Conservation (phyloP, 37 sponge, comb jelly and placozoan species). For the Theonella swinhoei region DNA sequence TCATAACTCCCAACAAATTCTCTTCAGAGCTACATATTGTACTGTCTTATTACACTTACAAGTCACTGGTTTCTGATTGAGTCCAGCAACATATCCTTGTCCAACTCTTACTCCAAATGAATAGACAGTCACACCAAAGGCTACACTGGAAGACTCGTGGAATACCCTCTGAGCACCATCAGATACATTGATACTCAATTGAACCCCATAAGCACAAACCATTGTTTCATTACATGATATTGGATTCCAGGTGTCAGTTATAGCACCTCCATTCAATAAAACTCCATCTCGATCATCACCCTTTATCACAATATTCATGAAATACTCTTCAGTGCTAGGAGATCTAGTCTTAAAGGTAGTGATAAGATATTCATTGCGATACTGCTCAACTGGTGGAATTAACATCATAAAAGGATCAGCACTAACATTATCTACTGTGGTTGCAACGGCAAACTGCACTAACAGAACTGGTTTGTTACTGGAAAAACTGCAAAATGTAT, state of each 20-base stretch:
- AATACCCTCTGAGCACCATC: constrained; percentile 3
- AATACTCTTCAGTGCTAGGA: neutral
- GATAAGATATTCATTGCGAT: constrained; percentile 24
- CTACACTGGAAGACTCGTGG: constrained; percentile 8
- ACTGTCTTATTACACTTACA: neutral
- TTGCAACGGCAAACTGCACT: constrained; percentile 38
- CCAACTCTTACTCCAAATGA: constrained; percentile 14
- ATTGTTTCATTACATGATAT: constrained; percentile 5
- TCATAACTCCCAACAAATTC: too few species aligned
- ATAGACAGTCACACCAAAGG: constrained; percentile 28
- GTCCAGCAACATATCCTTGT: constrained; percentile 51
- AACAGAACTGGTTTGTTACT: constrained; percentile 40
- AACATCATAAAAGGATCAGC: constrained; percentile 56
- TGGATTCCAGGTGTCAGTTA: neutral
- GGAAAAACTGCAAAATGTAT: constrained; percentile 11
- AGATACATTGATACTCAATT: neutral
- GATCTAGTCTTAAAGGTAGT: neutral
- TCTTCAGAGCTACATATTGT: too few species aligned
- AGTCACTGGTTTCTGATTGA: constrained; percentile 41
- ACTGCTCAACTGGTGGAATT: constrained; percentile 59
- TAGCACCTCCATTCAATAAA: neutral
- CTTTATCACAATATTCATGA: constrained; percentile 21
- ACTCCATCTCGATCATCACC: neutral
- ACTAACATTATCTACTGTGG: constrained; percentile 32
- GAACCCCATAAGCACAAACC: constrained; percentile 27